Conservation (phyloP, 2,797 vertebrate species). For the Sardinella longiceps region DNA sequence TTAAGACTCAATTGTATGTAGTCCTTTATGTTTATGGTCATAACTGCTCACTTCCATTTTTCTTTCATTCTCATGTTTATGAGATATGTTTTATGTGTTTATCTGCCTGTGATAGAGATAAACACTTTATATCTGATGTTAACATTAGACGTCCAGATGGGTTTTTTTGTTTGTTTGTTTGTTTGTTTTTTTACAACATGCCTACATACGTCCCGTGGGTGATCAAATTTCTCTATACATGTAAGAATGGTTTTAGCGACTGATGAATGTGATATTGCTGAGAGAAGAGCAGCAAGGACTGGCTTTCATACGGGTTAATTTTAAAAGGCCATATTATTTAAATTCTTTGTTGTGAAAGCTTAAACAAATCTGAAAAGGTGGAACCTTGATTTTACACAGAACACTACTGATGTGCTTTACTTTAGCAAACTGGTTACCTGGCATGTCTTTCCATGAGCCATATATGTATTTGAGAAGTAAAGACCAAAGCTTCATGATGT, state of each 20-base stretch:
- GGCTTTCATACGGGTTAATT: constrained; percentile 86
- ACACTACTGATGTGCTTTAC: constrained; percentile 16
- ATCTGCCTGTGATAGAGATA: constrained; percentile 70
- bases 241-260: constrained; percentile 81
- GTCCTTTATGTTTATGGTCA: constrained; percentile 78
- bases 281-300: constrained; percentile 79
- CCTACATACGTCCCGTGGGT: constrained; percentile 76
- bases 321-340: constrained; percentile 83
- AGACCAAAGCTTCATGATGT: constrained; percentile 79
- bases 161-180: constrained; percentile 64
- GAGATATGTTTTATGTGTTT: constrained; percentile 57
- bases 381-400: constrained; percentile 72
- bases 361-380: constrained; percentile 78
- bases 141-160: constrained; percentile 73
- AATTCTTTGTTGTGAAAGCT: constrained; percentile 79
- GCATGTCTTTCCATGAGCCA: constrained; percentile 38
- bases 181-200: constrained; percentile 60
- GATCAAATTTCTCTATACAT: constrained; percentile 71
- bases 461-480: constrained; percentile 66
- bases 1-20: constrained; percentile 73
- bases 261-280: constrained; percentile 86
- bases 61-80: constrained; percentile 62
- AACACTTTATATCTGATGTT: constrained; percentile 83
- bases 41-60: constrained; percentile 76
- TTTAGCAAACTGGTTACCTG: constrained; percentile 38